Evolutionary conservation across 2,113 vertebrate species (phyloP).

Genomic region (Globicephala melas): DNA sequence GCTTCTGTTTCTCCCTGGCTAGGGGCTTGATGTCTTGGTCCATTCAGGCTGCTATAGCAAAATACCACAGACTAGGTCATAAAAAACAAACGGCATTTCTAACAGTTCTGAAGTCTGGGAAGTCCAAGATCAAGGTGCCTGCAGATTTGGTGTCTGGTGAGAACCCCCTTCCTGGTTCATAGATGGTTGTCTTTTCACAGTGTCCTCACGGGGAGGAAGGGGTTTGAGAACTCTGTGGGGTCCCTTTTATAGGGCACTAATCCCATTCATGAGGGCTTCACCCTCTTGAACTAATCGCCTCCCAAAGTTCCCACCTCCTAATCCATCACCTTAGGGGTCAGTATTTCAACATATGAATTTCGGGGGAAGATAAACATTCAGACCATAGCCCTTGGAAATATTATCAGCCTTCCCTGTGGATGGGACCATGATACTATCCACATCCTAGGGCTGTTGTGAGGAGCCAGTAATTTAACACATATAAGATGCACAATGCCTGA

Average conservation of each 20-base stretch:
- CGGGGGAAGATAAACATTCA: background rate
- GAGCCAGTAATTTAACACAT: fast-evolving
- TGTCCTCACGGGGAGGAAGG: background rate
- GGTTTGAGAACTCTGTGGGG: background rate
- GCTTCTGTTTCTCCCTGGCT: background rate
- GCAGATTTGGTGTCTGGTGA: background rate
- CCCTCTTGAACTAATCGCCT: background rate
- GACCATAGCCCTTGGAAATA: background rate
- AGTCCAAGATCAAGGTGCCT: background rate
- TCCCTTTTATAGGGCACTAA: background rate
- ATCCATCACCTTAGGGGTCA: background rate
- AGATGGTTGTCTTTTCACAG: background rate
- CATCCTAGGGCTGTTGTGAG: background rate
- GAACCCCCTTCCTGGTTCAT: background rate
- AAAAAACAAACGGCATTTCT: no score
- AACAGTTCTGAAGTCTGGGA: background rate
- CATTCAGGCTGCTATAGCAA: background rate
- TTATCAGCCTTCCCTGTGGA: no score
- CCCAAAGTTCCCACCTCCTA: background rate
- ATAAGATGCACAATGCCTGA: fast-evolving
- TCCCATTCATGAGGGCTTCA: background rate
- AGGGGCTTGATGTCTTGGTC: background rate
- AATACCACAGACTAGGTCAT: background rate
- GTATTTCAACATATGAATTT: background rate
- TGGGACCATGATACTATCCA: fast-evolving